phyloP scores from a whole-genome alignment of 1,140 invertebrate species.

The Pseudomyrmex flavicornis region DNA sequence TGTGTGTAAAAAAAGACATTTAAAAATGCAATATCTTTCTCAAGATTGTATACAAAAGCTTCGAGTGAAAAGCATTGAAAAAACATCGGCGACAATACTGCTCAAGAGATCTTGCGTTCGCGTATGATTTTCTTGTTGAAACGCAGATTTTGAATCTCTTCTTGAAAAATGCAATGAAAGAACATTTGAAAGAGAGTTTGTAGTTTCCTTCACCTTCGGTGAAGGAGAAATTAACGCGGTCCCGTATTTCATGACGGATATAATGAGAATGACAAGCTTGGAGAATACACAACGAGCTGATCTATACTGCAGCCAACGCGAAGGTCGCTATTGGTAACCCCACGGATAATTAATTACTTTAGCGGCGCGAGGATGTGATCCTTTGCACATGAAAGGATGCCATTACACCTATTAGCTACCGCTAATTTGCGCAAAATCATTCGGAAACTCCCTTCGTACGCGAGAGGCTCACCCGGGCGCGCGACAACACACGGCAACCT shows the following conservation, averaged over 20 bases:
- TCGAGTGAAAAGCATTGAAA: no score
- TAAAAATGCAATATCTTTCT: no score
- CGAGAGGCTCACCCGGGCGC: background rate
- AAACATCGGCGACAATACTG: no score
- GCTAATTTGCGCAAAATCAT: slow-evolving; percentile 58
- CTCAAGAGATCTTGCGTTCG: no score
- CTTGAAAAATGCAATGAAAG: no score
- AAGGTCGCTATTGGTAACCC: slow-evolving; percentile 29
- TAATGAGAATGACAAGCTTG: slow-evolving; percentile 24
- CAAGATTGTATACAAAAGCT: no score
- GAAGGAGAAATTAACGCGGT: background rate
- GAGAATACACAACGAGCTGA: slow-evolving; percentile 41
- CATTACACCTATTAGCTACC: slow-evolving; percentile 46
- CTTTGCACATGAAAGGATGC: slow-evolving; percentile 51
- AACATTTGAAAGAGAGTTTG: background rate
- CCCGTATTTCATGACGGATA: slow-evolving; percentile 13
- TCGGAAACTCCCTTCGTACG: slow-evolving; percentile 26
- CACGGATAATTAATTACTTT: slow-evolving; percentile 58
- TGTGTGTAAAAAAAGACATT: no score
- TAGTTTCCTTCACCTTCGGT: no score
- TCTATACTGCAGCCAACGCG: background rate
- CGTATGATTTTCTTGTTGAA: no score
- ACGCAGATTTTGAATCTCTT: no score
- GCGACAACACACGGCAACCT: background rate
- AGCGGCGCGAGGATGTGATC: slow-evolving; percentile 46